phyloP scores from a whole-genome alignment of 2,888 invertebrate species.

The Arge pagana region DNA sequence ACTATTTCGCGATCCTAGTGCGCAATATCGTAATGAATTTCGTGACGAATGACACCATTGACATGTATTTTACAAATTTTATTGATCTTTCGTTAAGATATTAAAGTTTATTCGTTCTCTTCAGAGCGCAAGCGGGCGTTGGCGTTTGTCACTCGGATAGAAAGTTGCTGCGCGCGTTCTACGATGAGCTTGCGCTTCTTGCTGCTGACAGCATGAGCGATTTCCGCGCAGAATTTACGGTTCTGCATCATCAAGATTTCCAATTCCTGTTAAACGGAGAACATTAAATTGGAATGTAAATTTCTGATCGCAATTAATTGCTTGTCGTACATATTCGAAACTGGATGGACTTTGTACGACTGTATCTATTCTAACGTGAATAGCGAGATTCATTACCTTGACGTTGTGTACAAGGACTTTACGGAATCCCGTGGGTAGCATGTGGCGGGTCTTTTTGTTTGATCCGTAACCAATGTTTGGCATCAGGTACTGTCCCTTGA shows the following conservation, averaged over 20 bases:
- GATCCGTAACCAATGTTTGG: conserved; percentile 99
- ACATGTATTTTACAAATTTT: conserved; percentile 19
- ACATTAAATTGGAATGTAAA: conserved; percentile 1
- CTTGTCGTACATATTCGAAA: too few species aligned
- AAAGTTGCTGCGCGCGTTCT: conserved; percentile 94
- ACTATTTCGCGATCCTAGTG: too few species aligned
- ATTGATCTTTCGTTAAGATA: conserved; percentile 18
- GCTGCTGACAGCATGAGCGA: conserved; percentile 96
- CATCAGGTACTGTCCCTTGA: conserved; percentile 99
- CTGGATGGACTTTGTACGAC: too few species aligned
- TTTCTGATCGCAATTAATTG: too few species aligned
- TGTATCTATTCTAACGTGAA: too few species aligned
- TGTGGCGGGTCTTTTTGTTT: conserved; percentile 91
- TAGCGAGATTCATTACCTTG: conserved; percentile 62
- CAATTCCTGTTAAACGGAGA: conserved; percentile 71
- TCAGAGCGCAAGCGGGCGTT: conserved; percentile 96
- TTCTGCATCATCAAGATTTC: conserved; percentile 99
- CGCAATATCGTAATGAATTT: too few species aligned
- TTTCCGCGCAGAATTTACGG: conserved; percentile 95
- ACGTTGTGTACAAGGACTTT: conserved; percentile 92
- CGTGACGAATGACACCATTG: too few species aligned
- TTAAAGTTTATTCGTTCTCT: conserved; percentile 88
- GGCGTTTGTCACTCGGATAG: conserved; percentile 94
- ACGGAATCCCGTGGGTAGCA: conserved; percentile 97
- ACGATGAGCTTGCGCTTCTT: conserved; percentile 96